These are phyloP conservation scores for Clarias laeviceps DNA, from an alignment of 2,797 vertebrate genomes.

Conservation along the genomic window DNA sequence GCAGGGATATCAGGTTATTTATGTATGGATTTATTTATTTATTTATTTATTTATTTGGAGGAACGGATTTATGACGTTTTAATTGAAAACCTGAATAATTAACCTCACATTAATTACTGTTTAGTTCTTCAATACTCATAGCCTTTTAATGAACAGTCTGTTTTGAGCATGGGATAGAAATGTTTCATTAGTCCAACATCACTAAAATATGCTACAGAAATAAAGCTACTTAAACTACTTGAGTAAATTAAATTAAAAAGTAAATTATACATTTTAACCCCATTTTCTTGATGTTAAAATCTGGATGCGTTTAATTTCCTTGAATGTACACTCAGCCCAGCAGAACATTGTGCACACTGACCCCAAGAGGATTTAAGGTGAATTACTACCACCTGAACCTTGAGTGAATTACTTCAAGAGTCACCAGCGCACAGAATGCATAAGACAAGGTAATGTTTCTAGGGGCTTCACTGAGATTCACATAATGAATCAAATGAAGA, in stretches of 20 bases:
- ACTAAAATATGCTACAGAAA: not conserved
- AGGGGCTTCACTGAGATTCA: slow-evolving; percentile 63
- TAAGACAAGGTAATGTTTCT: not conserved
- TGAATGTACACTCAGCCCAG: slow-evolving; percentile 18
- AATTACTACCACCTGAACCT: slow-evolving; percentile 62
- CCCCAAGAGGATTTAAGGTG: slow-evolving; percentile 70
- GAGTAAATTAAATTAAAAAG: too few relatives aligned
- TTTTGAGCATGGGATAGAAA: not conserved
- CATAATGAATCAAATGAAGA: slow-evolving; percentile 32
- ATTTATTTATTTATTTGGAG: not conserved
- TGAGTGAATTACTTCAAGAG: not conserved
- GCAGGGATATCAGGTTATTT: not conserved
- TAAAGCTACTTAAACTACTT: not conserved
- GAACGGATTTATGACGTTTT: not conserved
- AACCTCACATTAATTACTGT: not conserved
- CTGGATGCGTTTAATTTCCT: slow-evolving; percentile 36
- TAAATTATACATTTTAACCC: not conserved
- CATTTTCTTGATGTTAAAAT: slow-evolving; percentile 15
- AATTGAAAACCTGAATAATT: not conserved
- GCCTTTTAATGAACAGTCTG: not conserved
- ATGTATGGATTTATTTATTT: not conserved
- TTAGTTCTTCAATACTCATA: not conserved
- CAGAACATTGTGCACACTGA: slow-evolving; percentile 73
- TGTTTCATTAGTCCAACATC: not conserved
- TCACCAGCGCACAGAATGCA: slow-evolving; percentile 7